Conservation (phyloP, 2,113 vertebrate genomes). For the Danionella cerebrum region DNA sequence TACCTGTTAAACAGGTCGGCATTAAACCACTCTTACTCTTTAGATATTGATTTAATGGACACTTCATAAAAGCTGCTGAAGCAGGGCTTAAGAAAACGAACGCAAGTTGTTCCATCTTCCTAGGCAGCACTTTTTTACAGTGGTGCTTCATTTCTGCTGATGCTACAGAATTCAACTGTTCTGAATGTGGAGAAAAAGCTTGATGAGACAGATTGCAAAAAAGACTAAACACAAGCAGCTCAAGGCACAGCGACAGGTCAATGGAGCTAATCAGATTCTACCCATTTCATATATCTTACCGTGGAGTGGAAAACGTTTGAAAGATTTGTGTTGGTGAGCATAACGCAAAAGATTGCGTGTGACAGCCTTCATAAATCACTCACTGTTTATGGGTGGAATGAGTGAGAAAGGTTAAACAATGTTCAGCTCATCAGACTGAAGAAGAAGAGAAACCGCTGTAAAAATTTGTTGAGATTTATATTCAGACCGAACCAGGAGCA, state of each 20-base stretch:
- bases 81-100: conserved; percentile 23
- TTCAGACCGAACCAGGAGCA: background rate
- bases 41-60: conserved; percentile 59
- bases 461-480: background rate
- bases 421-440: conserved; percentile 3
- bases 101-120: conserved; percentile 25
- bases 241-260: conserved; percentile 26
- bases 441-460: background rate
- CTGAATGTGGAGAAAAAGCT: conserved; percentile 27
- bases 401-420: conserved; percentile 23
- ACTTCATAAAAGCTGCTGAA: conserved; percentile 41
- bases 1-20: conserved; percentile 50
- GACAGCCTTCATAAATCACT: conserved; percentile 27
- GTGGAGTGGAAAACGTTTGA: background rate
- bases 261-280: conserved; percentile 21
- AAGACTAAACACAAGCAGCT: conserved; percentile 46
- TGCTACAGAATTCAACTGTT: conserved; percentile 34
- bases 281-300: conserved; percentile 9
- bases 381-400: conserved; percentile 18
- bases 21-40: conserved; percentile 47
- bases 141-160: conserved; percentile 47
- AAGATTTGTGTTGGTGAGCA: conserved; percentile 24
- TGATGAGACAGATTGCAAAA: conserved; percentile 52
- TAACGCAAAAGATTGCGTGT: background rate
- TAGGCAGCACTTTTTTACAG: conserved; percentile 36